Percentiles rank a stretch among this genome's conserved stretches.
Conservation (phyloP, 1,140 invertebrate genomes). For the Drosophila subobscura region DNA sequence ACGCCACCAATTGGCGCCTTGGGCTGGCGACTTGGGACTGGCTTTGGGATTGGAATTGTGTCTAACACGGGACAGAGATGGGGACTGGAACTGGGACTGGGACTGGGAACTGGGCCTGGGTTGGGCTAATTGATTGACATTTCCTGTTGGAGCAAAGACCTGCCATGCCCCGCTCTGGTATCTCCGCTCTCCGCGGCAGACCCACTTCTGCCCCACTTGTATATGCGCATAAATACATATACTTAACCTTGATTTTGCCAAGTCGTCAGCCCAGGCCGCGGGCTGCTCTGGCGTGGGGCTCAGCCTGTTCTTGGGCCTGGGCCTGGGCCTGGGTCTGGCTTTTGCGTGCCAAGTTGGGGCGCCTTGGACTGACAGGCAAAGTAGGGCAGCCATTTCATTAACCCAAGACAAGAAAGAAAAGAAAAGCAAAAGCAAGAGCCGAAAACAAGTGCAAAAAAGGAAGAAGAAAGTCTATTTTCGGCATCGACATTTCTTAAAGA, state of each 20-base stretch:
- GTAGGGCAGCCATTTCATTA: constrained; percentile 74
- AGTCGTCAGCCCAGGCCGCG: constrained; percentile 36
- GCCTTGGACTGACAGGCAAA: constrained; percentile 62
- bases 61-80: no score
- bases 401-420: constrained; percentile 43
- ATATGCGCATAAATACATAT: constrained; percentile 69
- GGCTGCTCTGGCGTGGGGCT: no score
- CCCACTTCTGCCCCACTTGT: constrained; percentile 24
- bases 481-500: constrained; percentile 20
- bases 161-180: neutral
- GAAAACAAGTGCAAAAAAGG: constrained; percentile 7
- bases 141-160: constrained; percentile 42
- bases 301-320: constrained; percentile 6
- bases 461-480: constrained; percentile 38
- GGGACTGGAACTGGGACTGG: no score
- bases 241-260: constrained; percentile 75
- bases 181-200: neutral
- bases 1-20: constrained; percentile 19
- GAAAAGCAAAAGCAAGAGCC: neutral
- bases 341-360: constrained; percentile 51
- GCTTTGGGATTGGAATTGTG: no score
- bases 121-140: constrained; percentile 70
- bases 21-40: neutral
- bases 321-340: constrained; percentile 41
- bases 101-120: neutral